phyloP scores from a whole-genome alignment of 2,797 vertebrate species.

The Cyclura pinguis region DNA sequence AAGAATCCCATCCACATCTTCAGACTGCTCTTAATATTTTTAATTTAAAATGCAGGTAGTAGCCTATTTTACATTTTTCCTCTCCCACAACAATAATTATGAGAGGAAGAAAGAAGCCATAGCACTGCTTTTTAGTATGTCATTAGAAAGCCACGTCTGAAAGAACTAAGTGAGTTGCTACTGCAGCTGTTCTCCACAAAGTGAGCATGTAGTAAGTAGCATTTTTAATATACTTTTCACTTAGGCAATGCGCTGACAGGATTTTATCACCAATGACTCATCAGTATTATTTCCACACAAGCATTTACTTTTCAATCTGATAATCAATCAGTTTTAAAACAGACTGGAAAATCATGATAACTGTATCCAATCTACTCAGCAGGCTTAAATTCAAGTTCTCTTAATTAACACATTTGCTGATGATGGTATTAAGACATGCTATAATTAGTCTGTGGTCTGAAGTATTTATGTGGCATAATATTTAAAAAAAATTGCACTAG shows the following conservation, averaged over 20 bases:
- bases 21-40: too few relatives aligned
- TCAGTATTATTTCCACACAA: not conserved
- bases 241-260: not conserved
- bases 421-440: not conserved
- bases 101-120: not conserved
- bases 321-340: conserved; percentile 2
- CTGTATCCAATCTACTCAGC: not conserved
- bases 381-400: not conserved
- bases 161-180: not conserved
- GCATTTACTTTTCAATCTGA: not conserved
- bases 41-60: not conserved
- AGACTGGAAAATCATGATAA: not conserved
- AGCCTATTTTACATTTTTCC: not conserved
- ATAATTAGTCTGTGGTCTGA: not conserved
- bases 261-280: not conserved
- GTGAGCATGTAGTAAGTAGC: too few relatives aligned
- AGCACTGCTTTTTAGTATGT: not conserved
- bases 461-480: not conserved
- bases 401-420: not conserved
- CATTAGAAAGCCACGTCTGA: not conserved
- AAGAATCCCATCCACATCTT: too few relatives aligned
- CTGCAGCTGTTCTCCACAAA: not conserved
- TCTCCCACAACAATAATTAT: not conserved
- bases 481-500: too few relatives aligned
- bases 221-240: not conserved